phyloP scores from a whole-genome alignment of 1,140 invertebrate species.

The Melipona quadrifasciata region DNA sequence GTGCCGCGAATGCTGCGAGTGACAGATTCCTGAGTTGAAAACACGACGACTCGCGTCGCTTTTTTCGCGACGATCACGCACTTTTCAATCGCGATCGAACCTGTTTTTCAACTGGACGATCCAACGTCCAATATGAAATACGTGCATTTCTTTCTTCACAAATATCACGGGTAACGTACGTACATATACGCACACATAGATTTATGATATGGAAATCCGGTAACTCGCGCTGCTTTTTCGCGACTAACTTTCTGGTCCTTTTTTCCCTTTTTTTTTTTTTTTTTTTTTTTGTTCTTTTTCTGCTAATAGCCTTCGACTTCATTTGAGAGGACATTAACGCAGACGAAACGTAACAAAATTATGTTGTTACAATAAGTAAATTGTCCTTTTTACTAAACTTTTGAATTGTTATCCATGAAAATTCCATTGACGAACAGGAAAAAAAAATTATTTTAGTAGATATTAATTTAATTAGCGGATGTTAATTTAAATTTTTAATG shows the following conservation, averaged over 20 bases:
- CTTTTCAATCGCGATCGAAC: neutral
- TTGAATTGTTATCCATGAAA: too few relatives aligned
- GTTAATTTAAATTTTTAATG: too few relatives aligned
- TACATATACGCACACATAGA: neutral
- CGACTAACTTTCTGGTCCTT: too few relatives aligned
- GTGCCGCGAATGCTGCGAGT: constrained; percentile 31
- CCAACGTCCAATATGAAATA: neutral
- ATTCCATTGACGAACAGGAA: too few relatives aligned
- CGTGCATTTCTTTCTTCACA: neutral
- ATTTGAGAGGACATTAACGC: too few relatives aligned
- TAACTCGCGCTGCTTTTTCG: neutral
- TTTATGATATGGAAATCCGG: neutral
- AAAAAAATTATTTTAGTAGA: too few relatives aligned
- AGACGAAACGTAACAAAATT: too few relatives aligned
- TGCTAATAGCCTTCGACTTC: too few relatives aligned
- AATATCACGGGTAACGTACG: neutral
- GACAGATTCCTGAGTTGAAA: constrained; percentile 42
- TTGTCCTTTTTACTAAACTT: too few relatives aligned
- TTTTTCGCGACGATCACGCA: neutral
- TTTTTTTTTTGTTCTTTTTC: neutral
- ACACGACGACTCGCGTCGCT: neutral
- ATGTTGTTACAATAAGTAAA: too few relatives aligned
- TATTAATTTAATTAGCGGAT: too few relatives aligned
- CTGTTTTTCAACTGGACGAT: neutral
- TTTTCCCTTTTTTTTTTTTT: neutral